Conservation (phyloP, 2,888 invertebrate genomes). For the Calliopum simillimum region DNA sequence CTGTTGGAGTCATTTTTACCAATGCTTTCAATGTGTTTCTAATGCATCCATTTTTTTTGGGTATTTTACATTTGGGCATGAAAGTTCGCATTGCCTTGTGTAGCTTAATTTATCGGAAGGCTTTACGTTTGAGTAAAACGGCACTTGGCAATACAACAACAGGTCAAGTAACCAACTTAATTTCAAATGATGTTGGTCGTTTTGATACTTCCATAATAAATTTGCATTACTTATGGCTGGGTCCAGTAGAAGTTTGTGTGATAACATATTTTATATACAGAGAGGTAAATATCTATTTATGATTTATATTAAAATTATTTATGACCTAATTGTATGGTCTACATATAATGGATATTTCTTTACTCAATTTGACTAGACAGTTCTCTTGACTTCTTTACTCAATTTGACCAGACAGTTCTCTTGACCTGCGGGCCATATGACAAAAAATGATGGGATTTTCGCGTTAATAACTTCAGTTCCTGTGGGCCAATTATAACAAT, state of each 20-base stretch:
- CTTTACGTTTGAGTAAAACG: conserved; percentile 76
- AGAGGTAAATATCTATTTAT: conserved; percentile 43
- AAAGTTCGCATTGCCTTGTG: conserved; percentile 76
- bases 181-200: conserved; percentile 93
- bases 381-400: too few species aligned
- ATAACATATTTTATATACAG: conserved; percentile 81
- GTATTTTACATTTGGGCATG: conserved; percentile 75
- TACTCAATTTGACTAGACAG: too few species aligned
- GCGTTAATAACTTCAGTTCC: too few species aligned
- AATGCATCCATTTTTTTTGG: conserved; percentile 90
- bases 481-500: too few species aligned
- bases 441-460: too few species aligned
- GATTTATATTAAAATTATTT: too few species aligned
- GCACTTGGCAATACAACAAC: conserved; percentile 81
- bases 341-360: too few species aligned
- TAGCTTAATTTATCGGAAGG: conserved; percentile 76
- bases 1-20: conserved; percentile 77
- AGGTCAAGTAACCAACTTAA: conserved; percentile 84
- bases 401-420: too few species aligned
- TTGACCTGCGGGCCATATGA: too few species aligned
- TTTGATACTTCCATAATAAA: conserved; percentile 79
- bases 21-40: conserved; percentile 80
- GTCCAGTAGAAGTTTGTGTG: conserved; percentile 83
- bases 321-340: too few species aligned
- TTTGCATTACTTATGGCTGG: conserved; percentile 93